A percentile compares a stretch with the other conserved stretches of the same genome.
phyloP scores from a whole-genome alignment of 1,140 invertebrate genomes.

The Lethocerus indicus region DNA sequence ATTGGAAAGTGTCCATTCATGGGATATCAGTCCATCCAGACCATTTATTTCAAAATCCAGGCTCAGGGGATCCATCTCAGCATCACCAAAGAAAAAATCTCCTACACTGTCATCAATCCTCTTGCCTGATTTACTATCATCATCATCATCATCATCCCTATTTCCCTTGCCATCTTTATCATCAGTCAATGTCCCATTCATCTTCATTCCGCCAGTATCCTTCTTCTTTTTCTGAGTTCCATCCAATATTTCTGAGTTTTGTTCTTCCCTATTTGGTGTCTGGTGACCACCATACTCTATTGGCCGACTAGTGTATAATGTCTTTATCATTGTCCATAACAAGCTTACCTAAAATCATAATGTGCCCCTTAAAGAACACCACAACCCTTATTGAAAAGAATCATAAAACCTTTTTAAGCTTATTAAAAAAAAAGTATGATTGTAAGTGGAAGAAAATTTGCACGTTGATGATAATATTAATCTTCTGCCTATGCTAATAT shows the following conservation, averaged over 20 bases:
- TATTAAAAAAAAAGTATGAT: no score
- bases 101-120: slow-evolving; percentile 23
- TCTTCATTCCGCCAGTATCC: background rate
- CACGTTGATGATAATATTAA: background rate
- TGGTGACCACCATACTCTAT: slow-evolving; percentile 12
- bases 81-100: slow-evolving; percentile 56
- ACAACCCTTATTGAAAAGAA: no score
- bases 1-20: slow-evolving; percentile 58
- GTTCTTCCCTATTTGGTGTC: slow-evolving; percentile 16
- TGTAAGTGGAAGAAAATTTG: slow-evolving; percentile 3
- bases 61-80: slow-evolving; percentile 31
- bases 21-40: slow-evolving; percentile 16
- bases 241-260: background rate
- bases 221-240: background rate
- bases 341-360: slow-evolving; percentile 32
- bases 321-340: slow-evolving; percentile 47
- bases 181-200: background rate
- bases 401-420: no score
- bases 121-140: background rate
- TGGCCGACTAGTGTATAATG: slow-evolving; percentile 23
- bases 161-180: background rate
- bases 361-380: no score
- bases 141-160: background rate
- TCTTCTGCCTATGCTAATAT: background rate
- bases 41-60: slow-evolving; percentile 24